A percentile compares a stretch with the other conserved stretches of the same genome.
Conservation (phyloP, 2,888 invertebrate genomes). For the Malthinus flaveolus region DNA sequence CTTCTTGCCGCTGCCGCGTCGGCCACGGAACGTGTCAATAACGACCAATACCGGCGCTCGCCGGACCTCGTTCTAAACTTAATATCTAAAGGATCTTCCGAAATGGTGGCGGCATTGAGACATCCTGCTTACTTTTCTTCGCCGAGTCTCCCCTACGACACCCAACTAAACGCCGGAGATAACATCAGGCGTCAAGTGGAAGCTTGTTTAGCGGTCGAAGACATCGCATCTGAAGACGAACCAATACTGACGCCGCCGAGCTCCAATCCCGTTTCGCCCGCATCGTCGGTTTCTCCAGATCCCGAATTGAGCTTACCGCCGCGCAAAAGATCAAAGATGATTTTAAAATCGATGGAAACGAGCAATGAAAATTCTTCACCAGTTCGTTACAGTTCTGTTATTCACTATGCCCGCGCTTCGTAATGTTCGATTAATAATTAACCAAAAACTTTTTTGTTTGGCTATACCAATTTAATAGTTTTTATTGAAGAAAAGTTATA, state of each 20-base stretch:
- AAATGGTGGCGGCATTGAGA: constrained; percentile 43
- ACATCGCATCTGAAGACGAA: constrained; percentile 58
- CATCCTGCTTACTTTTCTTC: constrained; percentile 47
- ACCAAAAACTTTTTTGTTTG: constrained; percentile 9
- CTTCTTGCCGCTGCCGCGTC: constrained; percentile 54
- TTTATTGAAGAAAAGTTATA: constrained; percentile 8
- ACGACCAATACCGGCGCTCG: constrained; percentile 39
- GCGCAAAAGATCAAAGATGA: constrained; percentile 78
- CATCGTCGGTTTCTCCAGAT: constrained; percentile 51
- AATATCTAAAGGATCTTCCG: constrained; percentile 43
- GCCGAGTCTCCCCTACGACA: constrained; percentile 43
- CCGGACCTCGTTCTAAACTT: constrained; percentile 48
- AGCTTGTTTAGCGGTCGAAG: constrained; percentile 63
- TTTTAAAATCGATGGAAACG: constrained; percentile 66
- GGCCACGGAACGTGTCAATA: constrained; percentile 53
- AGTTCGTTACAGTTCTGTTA: constrained; percentile 70
- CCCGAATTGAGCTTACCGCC: constrained; percentile 72
- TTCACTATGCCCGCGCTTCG: constrained; percentile 80
- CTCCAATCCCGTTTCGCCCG: constrained; percentile 61
- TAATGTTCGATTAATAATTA: constrained; percentile 42
- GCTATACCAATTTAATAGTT: constrained; percentile 7
- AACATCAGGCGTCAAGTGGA: constrained; percentile 66
- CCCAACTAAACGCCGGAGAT: constrained; percentile 55
- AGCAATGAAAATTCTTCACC: constrained; percentile 38
- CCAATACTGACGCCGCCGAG: constrained; percentile 62